phyloP scores from a whole-genome alignment of 2,797 vertebrate genomes.

The Cyclopterus lumpus region DNA sequence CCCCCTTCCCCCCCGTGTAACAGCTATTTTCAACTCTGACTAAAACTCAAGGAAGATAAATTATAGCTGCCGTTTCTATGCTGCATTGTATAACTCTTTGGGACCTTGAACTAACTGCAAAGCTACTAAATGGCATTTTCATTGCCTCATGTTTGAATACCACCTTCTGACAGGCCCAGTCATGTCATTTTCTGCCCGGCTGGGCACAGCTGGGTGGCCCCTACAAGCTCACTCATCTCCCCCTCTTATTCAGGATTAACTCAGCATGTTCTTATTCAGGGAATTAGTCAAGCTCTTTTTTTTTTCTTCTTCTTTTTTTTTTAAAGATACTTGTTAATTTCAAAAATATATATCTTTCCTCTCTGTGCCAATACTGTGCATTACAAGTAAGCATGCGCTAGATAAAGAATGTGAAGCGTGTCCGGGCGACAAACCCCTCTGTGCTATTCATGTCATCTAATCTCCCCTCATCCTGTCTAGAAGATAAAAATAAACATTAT shows the following conservation, averaged over 20 bases:
- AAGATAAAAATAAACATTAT: slow-evolving; percentile 50
- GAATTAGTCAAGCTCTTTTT: slow-evolving; percentile 41
- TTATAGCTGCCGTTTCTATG: slow-evolving; percentile 1
- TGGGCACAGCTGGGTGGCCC: slow-evolving; percentile 74
- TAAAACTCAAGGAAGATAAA: slow-evolving; percentile 39
- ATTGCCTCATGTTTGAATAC: slow-evolving; percentile 55
- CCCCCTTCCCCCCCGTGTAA: slow-evolving; percentile 11
- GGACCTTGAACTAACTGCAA: slow-evolving; percentile 29
- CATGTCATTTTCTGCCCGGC: slow-evolving; percentile 64
- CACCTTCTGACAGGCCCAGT: slow-evolving; percentile 65
- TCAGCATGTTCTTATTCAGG: slow-evolving; percentile 39
- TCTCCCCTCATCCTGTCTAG: slow-evolving; percentile 35
- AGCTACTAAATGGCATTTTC: slow-evolving; percentile 39
- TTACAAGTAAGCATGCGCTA: slow-evolving; percentile 6
- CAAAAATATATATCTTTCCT: slow-evolving; percentile 11
- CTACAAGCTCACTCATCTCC: slow-evolving; percentile 44
- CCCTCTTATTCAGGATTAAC: slow-evolving; percentile 59
- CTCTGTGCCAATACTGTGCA: slow-evolving; percentile 5
- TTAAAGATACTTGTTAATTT: slow-evolving; percentile 28
- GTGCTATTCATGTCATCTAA: slow-evolving; percentile 42
- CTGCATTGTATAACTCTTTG: slow-evolving; percentile 12
- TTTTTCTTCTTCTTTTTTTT: no score
- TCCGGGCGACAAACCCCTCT: neutral
- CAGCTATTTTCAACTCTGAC: slow-evolving; percentile 48
- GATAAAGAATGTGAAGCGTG: slow-evolving; percentile 28